Evolutionary conservation across 1,140 invertebrate genomes (phyloP), one percentile per base, ranked within the genome.

Genomic region (Magallana gigas): DNA sequence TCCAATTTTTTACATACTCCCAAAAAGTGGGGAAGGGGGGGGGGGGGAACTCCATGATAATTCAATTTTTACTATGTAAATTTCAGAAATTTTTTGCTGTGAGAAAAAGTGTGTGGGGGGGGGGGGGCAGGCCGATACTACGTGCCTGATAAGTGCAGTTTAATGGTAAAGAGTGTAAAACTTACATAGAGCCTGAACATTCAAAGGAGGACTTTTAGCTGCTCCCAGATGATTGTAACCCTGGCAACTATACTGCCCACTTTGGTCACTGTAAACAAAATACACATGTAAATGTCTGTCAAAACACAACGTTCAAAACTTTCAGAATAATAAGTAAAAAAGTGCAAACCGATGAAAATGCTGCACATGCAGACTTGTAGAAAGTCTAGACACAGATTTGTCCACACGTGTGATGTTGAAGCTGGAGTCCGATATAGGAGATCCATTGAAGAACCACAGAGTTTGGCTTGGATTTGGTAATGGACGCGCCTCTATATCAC

Each of bases 401-500:
- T 76, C 57, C 7, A 58, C 0, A 11, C 29, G 56, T 12, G 83
- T 84, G 57, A 62, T 84, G 59, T 84, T 84, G 58, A 11, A 84
- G 16, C 14, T 62, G 3, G 23, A 36, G n/a, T 62, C 59, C 5
- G 58, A 18, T 18, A 62, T 59, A 16, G 58, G 57, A 8, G 16
- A 29, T 12, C 83, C 88, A 60, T 88, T 85, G 23, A 88, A 71
- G 12, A 85, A 71, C 91, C 91, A 91, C 9, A 85, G 76, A 9
- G 89, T 60, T 18, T 88, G 58, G 11, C 59, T 36, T 29, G 59
- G 16, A 6, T 18, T 8, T 14, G 90, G 87, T 58, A 89, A 80
- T 8, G 91, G 91, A 12, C 87, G 84, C 0, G 88, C 89, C 18
- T 89, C 89, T 29, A 91, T 80, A 18, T 29, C 8, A 86, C 91